Base-by-base conservation (phyloP, 1,140 invertebrate species). In the Cydia fagiglandana region DNA sequence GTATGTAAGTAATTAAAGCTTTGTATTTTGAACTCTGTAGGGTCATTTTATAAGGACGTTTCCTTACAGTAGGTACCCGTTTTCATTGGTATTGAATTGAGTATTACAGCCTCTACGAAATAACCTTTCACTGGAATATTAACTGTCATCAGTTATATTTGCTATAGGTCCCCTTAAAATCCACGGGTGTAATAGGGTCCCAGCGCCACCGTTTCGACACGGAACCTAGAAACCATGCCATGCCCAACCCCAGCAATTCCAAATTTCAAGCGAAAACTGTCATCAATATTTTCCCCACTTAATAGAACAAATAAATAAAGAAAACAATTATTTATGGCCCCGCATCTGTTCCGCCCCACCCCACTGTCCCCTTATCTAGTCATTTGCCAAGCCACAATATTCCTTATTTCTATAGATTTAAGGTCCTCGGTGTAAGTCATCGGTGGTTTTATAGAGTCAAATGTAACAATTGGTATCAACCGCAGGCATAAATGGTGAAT, bases 341-440 rank as follows among this genome's bases (percentile, higher is more conserved):
- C 84, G 80, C 84, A 87, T 87, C 85, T 88, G 86, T 87, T 87
- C 76, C 78, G 85, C 83, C 83, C 83, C 86, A 79, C 86, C 86
- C 86, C 85, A 50, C 47, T 80, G 64, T 56, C 17, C 53, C 47
- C 12, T 50, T 50, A 50, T 15, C 47, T 50, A 50, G 47, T 0
- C 10, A 53, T 53, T 15, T 53, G 50, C 53, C 53, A 56, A 17
- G 53, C 5, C 13, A 56, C 53, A n/a, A 7, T 56, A 56, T 4
- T 17, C 53, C 6, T 17, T 56, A 56, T 56, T 56, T 56, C 2
- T 56, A 56, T 56, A 15, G 6, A 0, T 1, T 56, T 56, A 56
- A 17, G 53, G 7, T 17, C 15, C n/a, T 56, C 6, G 53, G 0
- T 17, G 3, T 17, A 6, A 17, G 1, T 56, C 2, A 20, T 20